Evolutionary conservation across 2,888 invertebrate genomes (phyloP), one percentile per base, ranked within the genome.

Genomic region (Isoperla grammatica): DNA sequence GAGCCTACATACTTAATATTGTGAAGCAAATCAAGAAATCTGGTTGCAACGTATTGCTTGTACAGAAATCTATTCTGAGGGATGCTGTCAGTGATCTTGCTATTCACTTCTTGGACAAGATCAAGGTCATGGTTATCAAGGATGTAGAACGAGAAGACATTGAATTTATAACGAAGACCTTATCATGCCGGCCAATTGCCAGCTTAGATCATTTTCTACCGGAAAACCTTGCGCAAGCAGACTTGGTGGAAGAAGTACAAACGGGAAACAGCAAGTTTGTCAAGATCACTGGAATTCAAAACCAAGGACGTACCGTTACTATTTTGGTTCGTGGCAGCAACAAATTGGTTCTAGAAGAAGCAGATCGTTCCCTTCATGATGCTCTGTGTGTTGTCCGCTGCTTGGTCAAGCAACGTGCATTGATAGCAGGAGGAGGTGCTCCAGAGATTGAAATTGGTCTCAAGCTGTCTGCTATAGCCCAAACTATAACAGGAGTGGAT

Each of bases 1-100:
- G 99, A 56, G 85, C 93, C 57, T 99, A 99, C 75, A 96, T 99
- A 69, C 79, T 99, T 60, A 97, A 99, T 71, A 95, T 99, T 71
- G 94, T 97, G 4, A 99, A 99, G 75, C 95, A 97, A 75, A 94
- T 99, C 66, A 99, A 99, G 76, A 98, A 97, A 72, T 84, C 95
- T 61, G 98, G 98, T 2, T 99, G 99, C 78, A 99, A 94, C 77
- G 95, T 99, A 11, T 81, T 99, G 12, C 81, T 99, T 56, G 95
- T 99, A 46, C 88, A 88, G 72, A 88, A 88, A 70, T 87, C 87
- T 12, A 87, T 89, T 67, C 76, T 88, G 35, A 83, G 97, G 67
- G 99, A 99, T 81, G 97, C 98, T 5, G 84, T 99, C 17, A 96
- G 92, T 66, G 98, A 99, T 75, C 78, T 99, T 69, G 98, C 98